Base-by-base conservation (phyloP, 2,113 vertebrate genomes). In the Mola mola region DNA sequence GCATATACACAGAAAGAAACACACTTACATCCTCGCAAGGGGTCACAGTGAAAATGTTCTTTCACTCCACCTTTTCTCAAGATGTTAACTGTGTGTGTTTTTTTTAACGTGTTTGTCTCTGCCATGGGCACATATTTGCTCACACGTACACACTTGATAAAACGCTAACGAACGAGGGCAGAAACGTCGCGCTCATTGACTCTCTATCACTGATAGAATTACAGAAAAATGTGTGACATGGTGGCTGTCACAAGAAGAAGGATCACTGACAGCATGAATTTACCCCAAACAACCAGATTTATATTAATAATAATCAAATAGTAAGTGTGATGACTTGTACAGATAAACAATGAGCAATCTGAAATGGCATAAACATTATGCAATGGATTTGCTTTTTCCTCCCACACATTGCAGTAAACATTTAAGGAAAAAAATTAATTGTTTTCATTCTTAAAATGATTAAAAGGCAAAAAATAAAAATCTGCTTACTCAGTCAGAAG, bases 71-170 rank as follows among this genome's bases (percentile, higher is more conserved):
- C 59, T 41, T 60, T 48, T 33, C 50, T 66, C 58, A 48, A 64
- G 60, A 81, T 70, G 33, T 52, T 66, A 58, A 50, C 60, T 52
- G 22, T 76, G 51, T 60, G 59, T 59, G 63, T 65, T 49, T 52
- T 63, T 72, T 50, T 60, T 19, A 65, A 56, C 66, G 64, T 34
- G 28, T 70, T 67, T 80, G 62, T 79, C 60, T 79, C 71, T 74
- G 79, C 72, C 43, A 65, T 3, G 16, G 75, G 82, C 74, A n/a
- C n/a, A 50, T 52, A 24, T 83, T 83, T 64, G 57, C 72, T 72
- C 72, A 66, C 48, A 72, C 53, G 36, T 24, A 37, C 74, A 69
- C 47, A 66, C 66, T 63, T 17, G 13, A 13, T 61, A 40, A 57
- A 74, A 59, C 24, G 34, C 61, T 66, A 26, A 62, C 11, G 46